Base-by-base conservation (phyloP, 1,140 invertebrate genomes). In the Pinna nobilis region DNA sequence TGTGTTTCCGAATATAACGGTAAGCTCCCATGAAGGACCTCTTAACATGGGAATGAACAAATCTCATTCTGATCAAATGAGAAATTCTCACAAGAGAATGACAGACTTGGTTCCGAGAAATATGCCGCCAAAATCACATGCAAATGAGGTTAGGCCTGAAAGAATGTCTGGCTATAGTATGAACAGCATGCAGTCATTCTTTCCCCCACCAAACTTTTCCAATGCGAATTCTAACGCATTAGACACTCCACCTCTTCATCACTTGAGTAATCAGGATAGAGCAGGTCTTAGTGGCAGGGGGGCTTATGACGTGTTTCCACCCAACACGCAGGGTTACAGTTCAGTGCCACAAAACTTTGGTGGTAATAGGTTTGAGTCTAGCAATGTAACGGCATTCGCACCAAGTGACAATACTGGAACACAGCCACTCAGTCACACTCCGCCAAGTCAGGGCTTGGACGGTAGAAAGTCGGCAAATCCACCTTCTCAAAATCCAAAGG, bases 381-480 rank as follows among this genome's bases (percentile, higher is more conserved):
- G 60, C 66, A 59, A 59, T 69, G 64, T 64, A 41, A 55, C 41
- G 49, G 64, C 55, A 57, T 72, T 70, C 76, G 69, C 57, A 78
- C 59, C 57, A 13, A 49, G 73, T 28, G 77, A 79, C 53, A 76
- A 55, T 57, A 66, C 77, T n/a, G 50, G 53, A 35, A 79, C 74
- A 15, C 79, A 81, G 51, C 79, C 76, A 9, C 59, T 81, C 15
- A 81, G 76, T 68, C 79, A 81, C 50, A 81, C 79, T n/a, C 79
- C 79, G n/a, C 76, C 77, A 11, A 81, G 71, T 57, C 64, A 65
- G 39, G 59, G 44, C 32, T 57, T 73, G 25, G 70, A 70, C 13
- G 79, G 79, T 7, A 66, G 79, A 41, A 81, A 81, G 57, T 81
- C 79, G n/a, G 79, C 76, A 4, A 81, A 81, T 74, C 33, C 75